These are phyloP conservation scores for Hoplostethus mediterraneus DNA, from an alignment of 2,797 vertebrate species.

Conservation along the genomic window DNA sequence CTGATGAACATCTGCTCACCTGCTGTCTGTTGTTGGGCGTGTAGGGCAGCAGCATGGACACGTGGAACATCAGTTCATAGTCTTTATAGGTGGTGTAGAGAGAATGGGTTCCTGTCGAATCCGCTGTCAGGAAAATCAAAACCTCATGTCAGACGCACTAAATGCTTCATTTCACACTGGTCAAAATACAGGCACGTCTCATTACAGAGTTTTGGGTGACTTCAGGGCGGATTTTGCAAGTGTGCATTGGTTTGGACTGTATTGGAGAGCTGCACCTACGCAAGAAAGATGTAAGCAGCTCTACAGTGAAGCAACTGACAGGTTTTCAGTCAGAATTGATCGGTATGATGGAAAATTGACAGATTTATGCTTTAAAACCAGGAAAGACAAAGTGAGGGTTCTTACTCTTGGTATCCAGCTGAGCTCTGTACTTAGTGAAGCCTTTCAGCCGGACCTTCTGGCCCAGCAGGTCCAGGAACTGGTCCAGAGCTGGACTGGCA, in stretches of 20 bases:
- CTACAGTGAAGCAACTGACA: too few species aligned
- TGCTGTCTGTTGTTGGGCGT: constrained; percentile 90
- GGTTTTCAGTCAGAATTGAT: too few species aligned
- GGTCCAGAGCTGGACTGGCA: constrained; percentile 87
- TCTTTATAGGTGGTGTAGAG: constrained; percentile 84
- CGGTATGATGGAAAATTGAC: too few species aligned
- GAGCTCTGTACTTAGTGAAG: constrained; percentile 89
- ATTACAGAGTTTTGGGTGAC: too few species aligned
- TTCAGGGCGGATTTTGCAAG: too few species aligned
- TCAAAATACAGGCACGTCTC: too few species aligned
- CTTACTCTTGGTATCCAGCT: constrained; percentile 90
- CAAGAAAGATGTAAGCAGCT: too few species aligned
- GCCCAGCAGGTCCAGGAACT: constrained; percentile 90
- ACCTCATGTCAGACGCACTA: constrained; percentile 2
- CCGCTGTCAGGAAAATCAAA: constrained; percentile 72
- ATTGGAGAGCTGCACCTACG: too few species aligned
- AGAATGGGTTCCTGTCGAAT: constrained; percentile 85
- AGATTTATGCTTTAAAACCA: too few species aligned
- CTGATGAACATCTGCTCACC: constrained; percentile 73
- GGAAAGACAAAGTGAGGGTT: background rate
- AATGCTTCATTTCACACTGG: too few species aligned
- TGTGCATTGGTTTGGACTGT: too few species aligned
- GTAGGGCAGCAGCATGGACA: constrained; percentile 90
- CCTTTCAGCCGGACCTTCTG: constrained; percentile 89
- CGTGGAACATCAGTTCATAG: constrained; percentile 93